phyloP scores from a whole-genome alignment of 2,797 vertebrate species.

The Enteromius treurensis region DNA sequence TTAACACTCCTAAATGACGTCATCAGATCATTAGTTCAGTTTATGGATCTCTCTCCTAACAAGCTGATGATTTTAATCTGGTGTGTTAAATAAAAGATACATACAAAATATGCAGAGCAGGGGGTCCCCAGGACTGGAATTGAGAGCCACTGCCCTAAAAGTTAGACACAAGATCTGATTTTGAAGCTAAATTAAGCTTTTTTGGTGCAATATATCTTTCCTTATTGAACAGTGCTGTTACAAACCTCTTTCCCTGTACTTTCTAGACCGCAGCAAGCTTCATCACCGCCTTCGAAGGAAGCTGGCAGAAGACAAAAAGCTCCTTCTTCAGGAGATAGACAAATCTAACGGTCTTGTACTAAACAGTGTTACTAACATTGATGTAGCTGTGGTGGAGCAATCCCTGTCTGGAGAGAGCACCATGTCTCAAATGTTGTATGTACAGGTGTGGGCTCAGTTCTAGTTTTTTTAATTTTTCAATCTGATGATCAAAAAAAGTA shows the following conservation, averaged over 20 bases:
- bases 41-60: no score
- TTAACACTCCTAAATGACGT: no score
- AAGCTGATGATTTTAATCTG: no score
- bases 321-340: neutral
- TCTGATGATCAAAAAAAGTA: no score
- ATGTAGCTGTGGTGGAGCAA: constrained; percentile 1
- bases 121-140: no score
- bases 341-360: constrained; percentile 1
- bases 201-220: neutral
- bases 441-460: no score
- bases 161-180: neutral
- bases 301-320: constrained; percentile 28
- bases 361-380: neutral
- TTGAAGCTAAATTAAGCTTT: neutral
- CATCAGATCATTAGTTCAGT: no score
- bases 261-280: constrained; percentile 21
- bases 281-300: constrained; percentile 28
- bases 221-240: neutral
- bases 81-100: no score
- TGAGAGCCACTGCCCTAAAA: neutral
- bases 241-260: neutral
- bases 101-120: no score
- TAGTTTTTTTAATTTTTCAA: no score
- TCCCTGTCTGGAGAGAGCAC: constrained; percentile 21
- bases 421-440: neutral